A percentile compares a stretch with the other conserved stretches of the same genome.
Evolutionary conservation across 2,113 vertebrate species (phyloP).

Genomic region (Oryctolagus cuniculus): DNA sequence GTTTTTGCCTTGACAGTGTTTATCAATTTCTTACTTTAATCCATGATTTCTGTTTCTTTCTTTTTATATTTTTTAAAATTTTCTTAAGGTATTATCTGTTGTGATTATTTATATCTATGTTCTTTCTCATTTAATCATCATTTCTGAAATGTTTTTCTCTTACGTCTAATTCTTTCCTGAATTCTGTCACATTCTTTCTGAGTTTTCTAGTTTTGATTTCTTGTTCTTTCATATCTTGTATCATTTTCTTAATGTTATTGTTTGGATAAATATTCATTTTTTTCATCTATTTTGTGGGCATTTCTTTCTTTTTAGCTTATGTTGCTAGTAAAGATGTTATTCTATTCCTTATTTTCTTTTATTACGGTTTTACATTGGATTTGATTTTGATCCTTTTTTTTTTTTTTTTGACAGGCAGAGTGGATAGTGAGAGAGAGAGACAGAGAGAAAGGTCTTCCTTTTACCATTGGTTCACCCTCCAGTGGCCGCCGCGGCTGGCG

Average conservation of each 20-base stretch:
- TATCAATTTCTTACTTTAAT: neutral
- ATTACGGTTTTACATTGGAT: neutral
- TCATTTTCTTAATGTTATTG: constrained; percentile 19
- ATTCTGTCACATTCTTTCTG: neutral
- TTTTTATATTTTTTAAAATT: too few relatives aligned
- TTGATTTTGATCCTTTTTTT: neutral
- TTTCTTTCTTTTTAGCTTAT: neutral
- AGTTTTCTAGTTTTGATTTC: neutral
- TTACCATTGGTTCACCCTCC: too few relatives aligned
- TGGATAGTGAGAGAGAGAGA: too few relatives aligned
- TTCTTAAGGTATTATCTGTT: neutral
- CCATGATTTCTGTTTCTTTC: neutral
- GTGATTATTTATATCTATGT: neutral
- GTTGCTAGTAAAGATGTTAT: neutral
- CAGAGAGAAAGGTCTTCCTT: too few relatives aligned
- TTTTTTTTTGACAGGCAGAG: too few relatives aligned
- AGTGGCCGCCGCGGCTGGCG: too few relatives aligned
- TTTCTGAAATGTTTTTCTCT: constrained; percentile 10
- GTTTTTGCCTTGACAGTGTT: neutral
- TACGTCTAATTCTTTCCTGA: neutral
- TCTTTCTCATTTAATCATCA: neutral
- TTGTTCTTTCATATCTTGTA: neutral
- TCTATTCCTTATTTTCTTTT: neutral
- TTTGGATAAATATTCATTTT: neutral
- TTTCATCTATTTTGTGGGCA: neutral